Evolutionary conservation across 2,888 invertebrate genomes (phyloP), one percentile per base, ranked within the genome.

Genomic region (Dusona sp.): DNA sequence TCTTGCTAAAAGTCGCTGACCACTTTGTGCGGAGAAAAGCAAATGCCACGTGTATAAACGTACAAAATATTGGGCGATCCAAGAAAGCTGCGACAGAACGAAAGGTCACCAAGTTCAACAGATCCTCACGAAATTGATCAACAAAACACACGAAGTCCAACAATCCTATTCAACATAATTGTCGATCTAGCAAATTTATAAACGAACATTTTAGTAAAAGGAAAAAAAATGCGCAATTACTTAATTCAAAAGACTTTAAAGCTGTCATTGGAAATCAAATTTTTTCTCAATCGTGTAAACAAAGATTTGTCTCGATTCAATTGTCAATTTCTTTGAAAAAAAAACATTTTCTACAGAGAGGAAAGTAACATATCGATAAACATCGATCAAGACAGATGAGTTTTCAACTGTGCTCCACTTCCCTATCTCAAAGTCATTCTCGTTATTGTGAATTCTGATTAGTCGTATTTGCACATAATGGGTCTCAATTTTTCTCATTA

Each of bases 381-480:
- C 16, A 61, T 29, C 1, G 16, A 29, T 1, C 13, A 25, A 25
- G 11, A 57, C 57, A 25, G 29, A 29, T 1, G 7, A 4, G 13
- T 16, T 61, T 61, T 16, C 0, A 29, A 29, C 25, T 29, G 1
- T 61, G 29, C 29, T 61, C 61, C 29, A 61, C 16, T 29, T 29
- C 8, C 6, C 16, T n/a, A n/a, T 4, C 6, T 48, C 48, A 48
- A 48, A n/a, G 29, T 61, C 61, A 61, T 61, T 29, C 29, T 61
- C 29, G 16, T 29, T 61, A 16, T 16, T 29, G 29, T 22, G 25
- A 13, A 61, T 61, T 25, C 11, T n/a, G 9, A 74, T 81, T 29
- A 13, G 67, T 54, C 51, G 54, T 25, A 81, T 81, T 81, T 54
- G 73, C 67, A 81, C 54, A 75, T 75, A 74, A 81, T 81, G 67